Base-by-base conservation (phyloP, 2,113 vertebrate species). In the Poecile atricapillus region DNA sequence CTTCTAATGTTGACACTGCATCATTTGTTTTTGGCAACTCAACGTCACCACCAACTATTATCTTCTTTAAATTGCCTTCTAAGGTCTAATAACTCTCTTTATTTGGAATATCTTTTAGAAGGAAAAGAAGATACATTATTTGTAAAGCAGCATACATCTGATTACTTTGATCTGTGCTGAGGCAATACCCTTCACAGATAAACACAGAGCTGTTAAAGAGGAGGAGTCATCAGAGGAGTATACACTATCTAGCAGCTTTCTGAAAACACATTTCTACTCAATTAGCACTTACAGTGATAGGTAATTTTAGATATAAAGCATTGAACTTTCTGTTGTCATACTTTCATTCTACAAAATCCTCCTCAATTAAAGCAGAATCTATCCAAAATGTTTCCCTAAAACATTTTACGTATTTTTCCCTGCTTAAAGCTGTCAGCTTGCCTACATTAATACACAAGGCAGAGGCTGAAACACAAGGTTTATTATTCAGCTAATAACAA, bases 11-110 rank as follows among this genome's bases (percentile, higher is more conserved):
- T 97, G 94, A 92, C 81, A 65, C 89, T 90, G 21, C 70, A 92
- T 81, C 39, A 44, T 96, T 97, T 96, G 74, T 11, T 97, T 93
- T 78, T 71, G 79, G 95, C 90, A 94, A 49, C 79, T 95, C 92
- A 63, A 64, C 77, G 73, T 58, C 76, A 79, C 31, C 17, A 11
- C 50, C 62, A 93, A 70, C 60, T 95, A 93, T 89, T 50, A 93
- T 90, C 64, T 91, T 86, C 94, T 64, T 91, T 56, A 67, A 94
- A 92, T 86, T 82, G 63, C 71, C 87, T 78, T 80, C 39, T 94
- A 95, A 96, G 96, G 60, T 85, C 87, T 89, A 89, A 75, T 37
- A 89, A 79, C n/a, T 68, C 53, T 68, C 79, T 94, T 86, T 87
- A 87, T 92, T 93, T 83, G 59, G 37, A 49, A 59, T 50, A 31